Base-by-base conservation (phyloP, 2,113 vertebrate species). In the Heterocephalus glaber region DNA sequence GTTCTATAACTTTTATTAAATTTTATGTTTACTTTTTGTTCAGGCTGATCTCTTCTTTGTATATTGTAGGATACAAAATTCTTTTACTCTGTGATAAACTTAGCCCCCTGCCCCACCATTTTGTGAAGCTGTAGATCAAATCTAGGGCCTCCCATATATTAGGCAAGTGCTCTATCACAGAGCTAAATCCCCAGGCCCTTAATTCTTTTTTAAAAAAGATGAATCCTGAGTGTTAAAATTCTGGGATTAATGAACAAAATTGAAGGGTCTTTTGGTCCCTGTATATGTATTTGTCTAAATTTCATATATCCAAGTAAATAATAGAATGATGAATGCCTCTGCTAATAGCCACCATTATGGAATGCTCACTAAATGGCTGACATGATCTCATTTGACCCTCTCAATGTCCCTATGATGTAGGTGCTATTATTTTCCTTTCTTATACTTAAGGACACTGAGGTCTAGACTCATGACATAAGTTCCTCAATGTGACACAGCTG, bases 21-120 rank as follows among this genome's bases (percentile, higher is more conserved):
- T 90, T 61, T 87, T 58, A 81, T 79, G 65, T 89, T 92, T 66
- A 49, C 30, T 86, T 91, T 85, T 61, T 76, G 44, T 76, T 89
- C 89, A 38, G 52, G 80, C 20, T 7, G 30, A 63, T 68, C 28
- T 60, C 58, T 9, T 58, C 58, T 81, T 92, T 68, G 79, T 35
- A 52, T 58, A 14, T 35, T 84, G 19, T 58, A 65, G 63, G 44
- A 92, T 74, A 80, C 41, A 92, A 52, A 60, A 47, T 94, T 82
- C 54, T 61, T 89, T 61, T 44, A 66, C 9, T 84, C 54, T 60
- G 66, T 77, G 17, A 65, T 60, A 54, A 74, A 14, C 11, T 9
- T 72, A 54, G n/a, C 26, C 8, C 13, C 16, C 47, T 5, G 17
- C 74, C n/a, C n/a, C n/a, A n/a, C 7, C 58, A 60, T 74, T 44